Evolutionary conservation across 1,140 invertebrate species (phyloP), one percentile per base, ranked within the genome.

Genomic region (Ceratina calcarata): DNA sequence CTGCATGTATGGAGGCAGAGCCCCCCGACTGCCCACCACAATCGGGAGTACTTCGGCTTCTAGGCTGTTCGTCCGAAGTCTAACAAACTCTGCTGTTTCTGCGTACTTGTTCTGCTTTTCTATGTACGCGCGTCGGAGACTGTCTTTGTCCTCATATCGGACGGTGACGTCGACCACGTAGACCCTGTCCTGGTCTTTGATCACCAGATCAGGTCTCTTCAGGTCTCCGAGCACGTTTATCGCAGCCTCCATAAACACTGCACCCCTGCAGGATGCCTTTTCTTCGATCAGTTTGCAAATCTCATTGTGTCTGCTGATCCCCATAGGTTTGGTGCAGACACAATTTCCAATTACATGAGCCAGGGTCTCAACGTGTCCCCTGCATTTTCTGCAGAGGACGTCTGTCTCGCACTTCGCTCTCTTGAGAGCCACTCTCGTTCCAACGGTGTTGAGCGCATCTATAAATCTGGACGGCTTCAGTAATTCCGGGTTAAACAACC

Each of bases 301-400:
- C 2, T 87, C 82, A 37, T 87, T 58, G 68, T 86, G 84, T 20
- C 86, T 32, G 0, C 20, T 55, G 0, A 87, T 87, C 0, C 82
- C 51, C 13, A 20, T 49, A 0, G 64, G 6, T 37, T 85, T 88
- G 0, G 86, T 88, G 6, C 22, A 10, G 0, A 22, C 15, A 16
- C 84, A 86, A 2, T 60, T 16, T 0, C 81, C 83, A 0, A 86
- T 15, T 1, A 88, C 73, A 10, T 88, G 84, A 0, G 75, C 86
- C 0, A 88, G 45, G 0, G 86, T 84, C n/a, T 86, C 82, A 0
- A 32, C 15, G 0, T 32, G 15, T 0, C 15, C 10, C 0, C 22
- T 3, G 12, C 78, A 80, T 1, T 57, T 49, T 13, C 78, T 18
- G 1, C 65, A 79, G 0, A 3, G 15, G 2, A 20, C 0, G 2